Conservation (phyloP, 2,888 invertebrate species). For the Synanthedon andrenaeformis region DNA sequence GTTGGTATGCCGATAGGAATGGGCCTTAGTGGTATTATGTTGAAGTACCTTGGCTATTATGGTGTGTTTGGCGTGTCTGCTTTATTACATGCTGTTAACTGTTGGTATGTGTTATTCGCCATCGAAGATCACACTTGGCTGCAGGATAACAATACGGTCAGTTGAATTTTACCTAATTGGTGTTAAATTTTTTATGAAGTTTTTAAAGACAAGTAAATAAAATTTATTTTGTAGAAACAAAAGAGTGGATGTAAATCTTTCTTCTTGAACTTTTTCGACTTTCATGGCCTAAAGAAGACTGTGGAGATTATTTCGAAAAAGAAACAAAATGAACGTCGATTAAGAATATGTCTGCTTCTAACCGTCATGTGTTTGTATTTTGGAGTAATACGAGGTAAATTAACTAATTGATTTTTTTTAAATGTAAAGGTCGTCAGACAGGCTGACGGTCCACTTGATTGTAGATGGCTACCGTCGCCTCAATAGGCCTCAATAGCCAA, state of each 20-base stretch:
- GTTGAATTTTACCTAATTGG: slow-evolving; percentile 8
- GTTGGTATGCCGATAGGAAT: slow-evolving; percentile 59
- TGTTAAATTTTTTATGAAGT: too few species aligned
- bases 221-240: slow-evolving; percentile 28
- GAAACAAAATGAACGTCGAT: slow-evolving; percentile 48
- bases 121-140: slow-evolving; percentile 60
- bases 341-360: slow-evolving; percentile 45
- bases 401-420: background rate
- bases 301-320: slow-evolving; percentile 63
- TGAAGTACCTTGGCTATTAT: slow-evolving; percentile 59
- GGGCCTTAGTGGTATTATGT: slow-evolving; percentile 50
- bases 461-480: too few species aligned
- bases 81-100: slow-evolving; percentile 45
- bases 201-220: slow-evolving; percentile 23
- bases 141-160: slow-evolving; percentile 45
- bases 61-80: slow-evolving; percentile 63
- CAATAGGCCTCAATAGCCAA: too few species aligned
- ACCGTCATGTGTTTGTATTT: slow-evolving; percentile 47
- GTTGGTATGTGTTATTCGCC: slow-evolving; percentile 51
- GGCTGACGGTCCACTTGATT: too few species aligned
- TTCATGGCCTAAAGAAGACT: slow-evolving; percentile 58
- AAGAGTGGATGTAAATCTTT: slow-evolving; percentile 34
- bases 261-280: slow-evolving; percentile 57
- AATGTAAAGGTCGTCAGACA: too few species aligned
- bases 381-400: slow-evolving; percentile 58